Evolutionary conservation across 2,113 vertebrate genomes (phyloP), one percentile per base, ranked within the genome.

Genomic region (Camelus bactrianus): DNA sequence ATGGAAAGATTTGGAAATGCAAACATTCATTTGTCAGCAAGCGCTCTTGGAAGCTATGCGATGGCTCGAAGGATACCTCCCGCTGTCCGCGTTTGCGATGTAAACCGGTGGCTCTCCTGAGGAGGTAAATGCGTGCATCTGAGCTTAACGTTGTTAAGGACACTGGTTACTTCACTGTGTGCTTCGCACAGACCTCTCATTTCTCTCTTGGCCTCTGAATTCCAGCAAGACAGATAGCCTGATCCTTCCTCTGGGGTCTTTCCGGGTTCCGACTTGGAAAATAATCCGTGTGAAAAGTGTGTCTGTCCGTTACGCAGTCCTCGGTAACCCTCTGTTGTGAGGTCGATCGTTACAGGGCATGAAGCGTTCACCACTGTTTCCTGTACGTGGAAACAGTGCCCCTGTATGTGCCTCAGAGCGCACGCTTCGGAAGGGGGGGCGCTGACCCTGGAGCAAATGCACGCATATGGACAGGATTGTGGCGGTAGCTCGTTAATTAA

Each of bases 1-100:
- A 97, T 95, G 96, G 91, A 80, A 50, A 2, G 48, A 42, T 75
- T 77, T 81, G 81, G 62, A 92, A 83, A 73, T 3, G 75, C 81
- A 76, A 91, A 81, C 58, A 60, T 79, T 48, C 52, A 0, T 87
- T 65, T 32, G n/a, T 62, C 46, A 48, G 9, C 87, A 26, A 92
- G 75, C 72, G 73, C 87, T 30, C 0, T 58, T 28, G 35, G 83
- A 95, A 81, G 46, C 83, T 26, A 38, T n/a, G 64, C 26, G 16
- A 26, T 67, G 81, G 65, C 85, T 67, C 11, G 19, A 50, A 90
- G 89, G 67, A 6, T 22, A 19, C 42, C 54, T 72, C 20, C 8
- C 2, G 42, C 38, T 48, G 72, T 10, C 32, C 2, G 13, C 81
- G 32, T 83, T 94, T 48, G 69, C 58, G 10, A 0, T 20, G 92